Evolutionary conservation across 2,113 vertebrate species (phyloP).

Genomic region (Odontesthes bonariensis): DNA sequence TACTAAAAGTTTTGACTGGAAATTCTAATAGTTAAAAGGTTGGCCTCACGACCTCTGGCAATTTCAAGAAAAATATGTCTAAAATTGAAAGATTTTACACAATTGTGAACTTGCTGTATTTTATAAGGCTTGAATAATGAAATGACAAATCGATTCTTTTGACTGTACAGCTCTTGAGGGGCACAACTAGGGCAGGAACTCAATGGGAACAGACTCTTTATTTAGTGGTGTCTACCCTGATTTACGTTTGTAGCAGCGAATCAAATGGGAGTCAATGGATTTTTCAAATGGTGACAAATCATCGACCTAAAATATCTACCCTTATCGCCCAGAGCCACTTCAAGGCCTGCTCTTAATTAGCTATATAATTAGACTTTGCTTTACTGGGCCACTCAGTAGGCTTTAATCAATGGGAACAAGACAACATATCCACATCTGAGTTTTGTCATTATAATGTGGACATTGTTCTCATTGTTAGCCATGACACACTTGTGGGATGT

Average conservation of each 20-base stretch:
- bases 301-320: slow-evolving; percentile 80
- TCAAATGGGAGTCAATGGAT: slow-evolving; percentile 72
- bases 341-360: slow-evolving; percentile 77
- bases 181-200: slow-evolving; percentile 56
- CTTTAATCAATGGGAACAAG: slow-evolving; percentile 77
- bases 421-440: slow-evolving; percentile 69
- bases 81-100: slow-evolving; percentile 9
- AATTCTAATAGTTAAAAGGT: not conserved
- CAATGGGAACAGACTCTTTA: slow-evolving; percentile 49
- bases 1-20: not conserved
- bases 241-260: slow-evolving; percentile 70
- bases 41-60: not conserved
- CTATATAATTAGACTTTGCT: slow-evolving; percentile 82
- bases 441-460: slow-evolving; percentile 50
- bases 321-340: slow-evolving; percentile 66
- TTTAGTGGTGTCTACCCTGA: slow-evolving; percentile 64
- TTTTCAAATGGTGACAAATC: slow-evolving; percentile 79
- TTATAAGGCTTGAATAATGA: slow-evolving; percentile 25
- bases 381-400: slow-evolving; percentile 75
- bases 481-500: slow-evolving; percentile 43
- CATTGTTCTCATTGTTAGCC: slow-evolving; percentile 42
- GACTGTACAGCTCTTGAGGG: slow-evolving; percentile 25
- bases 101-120: slow-evolving; percentile 12
- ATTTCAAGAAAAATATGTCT: slow-evolving; percentile 2
- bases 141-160: slow-evolving; percentile 54